Conservation (phyloP, 1,140 invertebrate genomes). For the Mesaphorura yosii region DNA sequence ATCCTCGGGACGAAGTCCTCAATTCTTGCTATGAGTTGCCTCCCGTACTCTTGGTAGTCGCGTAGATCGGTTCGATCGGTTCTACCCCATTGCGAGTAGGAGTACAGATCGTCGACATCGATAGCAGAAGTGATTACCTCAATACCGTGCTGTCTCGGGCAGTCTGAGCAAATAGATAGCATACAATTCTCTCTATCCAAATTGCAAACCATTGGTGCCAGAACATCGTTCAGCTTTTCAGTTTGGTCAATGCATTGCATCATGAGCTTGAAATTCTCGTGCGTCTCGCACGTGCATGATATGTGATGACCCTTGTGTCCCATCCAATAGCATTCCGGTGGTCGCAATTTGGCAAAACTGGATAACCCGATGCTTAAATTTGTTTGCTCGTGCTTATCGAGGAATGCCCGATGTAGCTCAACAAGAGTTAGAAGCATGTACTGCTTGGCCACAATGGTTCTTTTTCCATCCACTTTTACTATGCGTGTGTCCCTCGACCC, state of each 20-base stretch:
- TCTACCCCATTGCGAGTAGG: not conserved
- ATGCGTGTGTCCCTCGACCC: not conserved
- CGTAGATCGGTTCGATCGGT: not conserved
- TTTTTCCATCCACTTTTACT: not conserved
- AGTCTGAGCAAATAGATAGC: not conserved
- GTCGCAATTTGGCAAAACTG: conserved; percentile 4
- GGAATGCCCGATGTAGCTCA: not conserved
- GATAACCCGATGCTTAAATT: not conserved
- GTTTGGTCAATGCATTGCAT: not conserved
- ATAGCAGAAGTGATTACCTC: not conserved
- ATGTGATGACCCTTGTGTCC: not conserved
- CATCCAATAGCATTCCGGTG: not conserved
- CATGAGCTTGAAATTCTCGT: conserved; percentile 13
- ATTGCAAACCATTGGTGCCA: not conserved
- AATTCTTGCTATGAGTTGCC: not conserved
- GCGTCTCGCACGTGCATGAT: conserved; percentile 2
- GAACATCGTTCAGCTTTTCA: not conserved
- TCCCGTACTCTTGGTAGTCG: not conserved
- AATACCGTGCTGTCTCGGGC: not conserved
- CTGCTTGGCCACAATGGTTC: not conserved
- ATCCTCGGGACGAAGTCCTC: not conserved
- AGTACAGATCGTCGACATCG: not conserved
- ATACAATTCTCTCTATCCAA: not conserved
- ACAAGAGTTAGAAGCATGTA: not conserved
- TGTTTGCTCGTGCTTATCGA: not conserved